These are phyloP conservation scores for Phyllostomus hastatus DNA, from an alignment of 2,113 vertebrate species.

Conservation along the genomic window DNA sequence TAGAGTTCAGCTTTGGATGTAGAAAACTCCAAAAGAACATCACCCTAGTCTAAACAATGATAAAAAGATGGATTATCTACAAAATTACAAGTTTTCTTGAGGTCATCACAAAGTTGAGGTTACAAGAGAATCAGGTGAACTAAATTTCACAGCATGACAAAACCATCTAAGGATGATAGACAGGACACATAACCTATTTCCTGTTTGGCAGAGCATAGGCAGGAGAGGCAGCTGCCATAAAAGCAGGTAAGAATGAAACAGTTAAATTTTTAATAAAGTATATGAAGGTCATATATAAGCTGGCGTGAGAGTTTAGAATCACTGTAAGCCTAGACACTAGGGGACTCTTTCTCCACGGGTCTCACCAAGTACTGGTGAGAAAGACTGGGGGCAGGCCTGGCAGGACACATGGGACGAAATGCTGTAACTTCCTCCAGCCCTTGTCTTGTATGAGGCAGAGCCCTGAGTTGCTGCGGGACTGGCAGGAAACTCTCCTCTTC, in stretches of 20 bases:
- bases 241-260: background rate
- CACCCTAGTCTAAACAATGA: background rate
- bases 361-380: background rate
- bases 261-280: background rate
- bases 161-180: background rate
- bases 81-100: background rate
- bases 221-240: background rate
- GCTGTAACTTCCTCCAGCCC: background rate
- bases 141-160: background rate
- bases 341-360: background rate
- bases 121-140: background rate
- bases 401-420: background rate
- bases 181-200: background rate
- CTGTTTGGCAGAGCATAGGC: background rate
- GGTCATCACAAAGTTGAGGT: background rate
- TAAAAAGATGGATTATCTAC: background rate
- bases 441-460: background rate
- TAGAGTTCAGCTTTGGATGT: background rate
- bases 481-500: background rate
- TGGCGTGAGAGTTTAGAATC: background rate
- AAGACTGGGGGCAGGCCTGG: background rate
- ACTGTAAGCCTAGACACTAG: background rate
- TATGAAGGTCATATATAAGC: background rate
- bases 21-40: background rate
- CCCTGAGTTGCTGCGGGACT: background rate